Evolutionary conservation across 2,888 invertebrate species (phyloP).

Genomic region (Hypsopygia costalis): DNA sequence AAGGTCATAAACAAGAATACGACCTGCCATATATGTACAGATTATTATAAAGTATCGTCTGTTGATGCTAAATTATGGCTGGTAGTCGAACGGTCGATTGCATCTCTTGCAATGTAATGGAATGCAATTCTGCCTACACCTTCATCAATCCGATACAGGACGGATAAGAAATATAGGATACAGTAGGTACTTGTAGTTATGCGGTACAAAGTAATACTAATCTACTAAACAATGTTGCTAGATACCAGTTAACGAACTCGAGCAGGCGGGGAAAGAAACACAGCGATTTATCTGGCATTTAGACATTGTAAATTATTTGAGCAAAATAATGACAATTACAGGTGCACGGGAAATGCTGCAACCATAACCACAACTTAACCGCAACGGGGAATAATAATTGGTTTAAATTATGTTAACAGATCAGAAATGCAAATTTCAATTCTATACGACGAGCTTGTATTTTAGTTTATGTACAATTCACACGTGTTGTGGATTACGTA

Average conservation of each 20-base stretch:
- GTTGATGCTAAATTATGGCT: neutral
- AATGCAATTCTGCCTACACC: constrained; percentile 6
- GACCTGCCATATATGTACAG: no score
- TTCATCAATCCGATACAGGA: constrained; percentile 6
- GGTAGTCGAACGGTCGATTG: no score
- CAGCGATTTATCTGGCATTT: constrained; percentile 12
- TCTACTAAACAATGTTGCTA: constrained; percentile 3
- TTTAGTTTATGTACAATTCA: neutral
- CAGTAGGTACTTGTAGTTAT: neutral
- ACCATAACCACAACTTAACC: constrained; percentile 29
- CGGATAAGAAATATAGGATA: constrained; percentile 3
- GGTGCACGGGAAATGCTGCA: constrained; percentile 31
- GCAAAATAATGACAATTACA: constrained; percentile 33
- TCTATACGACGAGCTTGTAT: neutral
- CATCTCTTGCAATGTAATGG: neutral
- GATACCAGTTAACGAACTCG: neutral
- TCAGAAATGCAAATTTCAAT: constrained; percentile 4
- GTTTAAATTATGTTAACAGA: constrained; percentile 26
- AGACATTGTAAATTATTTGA: constrained; percentile 20
- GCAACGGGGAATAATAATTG: constrained; percentile 30
- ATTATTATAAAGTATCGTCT: no score
- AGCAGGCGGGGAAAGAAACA: neutral
- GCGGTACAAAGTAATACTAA: constrained; percentile 3
- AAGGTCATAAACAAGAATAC: no score
- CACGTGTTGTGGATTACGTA: neutral